phyloP scores from a whole-genome alignment of 2,888 invertebrate genomes.

The Rhynchonema sp. region DNA sequence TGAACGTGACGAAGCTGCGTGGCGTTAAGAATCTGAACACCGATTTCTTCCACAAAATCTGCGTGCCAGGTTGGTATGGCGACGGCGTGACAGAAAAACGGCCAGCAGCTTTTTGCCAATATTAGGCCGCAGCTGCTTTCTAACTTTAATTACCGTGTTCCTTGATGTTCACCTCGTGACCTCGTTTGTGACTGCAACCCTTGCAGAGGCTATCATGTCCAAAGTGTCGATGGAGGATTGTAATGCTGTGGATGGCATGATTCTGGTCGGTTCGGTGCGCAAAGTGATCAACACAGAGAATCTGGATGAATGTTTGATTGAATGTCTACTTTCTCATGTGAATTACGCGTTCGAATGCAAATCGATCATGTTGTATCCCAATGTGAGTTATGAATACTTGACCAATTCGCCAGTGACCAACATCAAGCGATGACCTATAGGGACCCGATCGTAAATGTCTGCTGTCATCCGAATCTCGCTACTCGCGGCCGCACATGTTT shows the following conservation, averaged over 20 bases:
- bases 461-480: not conserved
- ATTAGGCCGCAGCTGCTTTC: not conserved
- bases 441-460: not conserved
- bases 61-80: not conserved
- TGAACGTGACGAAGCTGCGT: not conserved
- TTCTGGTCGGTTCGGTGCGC: not conserved
- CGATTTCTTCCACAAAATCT: not conserved
- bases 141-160: not conserved
- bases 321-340: not conserved
- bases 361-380: not conserved
- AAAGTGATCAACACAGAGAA: not conserved
- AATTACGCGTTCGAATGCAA: not conserved
- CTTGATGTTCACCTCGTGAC: not conserved
- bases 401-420: not conserved
- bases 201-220: not conserved
- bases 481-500: not conserved
- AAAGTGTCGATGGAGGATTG: not conserved
- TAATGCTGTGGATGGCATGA: not conserved
- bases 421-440: not conserved
- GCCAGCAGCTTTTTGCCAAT: too few species aligned
- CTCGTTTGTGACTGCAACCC: too few species aligned
- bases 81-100: too few species aligned
- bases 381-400: not conserved
- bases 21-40: not conserved
- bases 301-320: not conserved